Base-by-base conservation (phyloP, 35 echinoderm and acorn worm genomes). In the Hemicentrotus pulcherrimus region DNA sequence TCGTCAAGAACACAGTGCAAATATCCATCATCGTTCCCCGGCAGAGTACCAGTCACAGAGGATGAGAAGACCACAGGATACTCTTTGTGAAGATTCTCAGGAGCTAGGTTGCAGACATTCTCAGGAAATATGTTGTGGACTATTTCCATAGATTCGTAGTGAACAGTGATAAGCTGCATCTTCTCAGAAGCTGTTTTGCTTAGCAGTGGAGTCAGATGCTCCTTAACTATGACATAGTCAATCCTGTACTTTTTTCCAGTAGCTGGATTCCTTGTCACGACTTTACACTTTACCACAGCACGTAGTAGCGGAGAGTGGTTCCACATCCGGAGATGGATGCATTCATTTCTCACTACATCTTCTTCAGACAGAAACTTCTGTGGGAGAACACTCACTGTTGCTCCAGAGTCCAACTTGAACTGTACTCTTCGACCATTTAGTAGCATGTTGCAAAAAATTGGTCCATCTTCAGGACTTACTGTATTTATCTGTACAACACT, bases 1-100 rank as follows among this genome's bases (percentile, higher is more conserved):
- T 98, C 46, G 86, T 98, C 97, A 60, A 98, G 48, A 30, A 50
- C 55, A 88, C 95, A 78, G 50, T 97, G 97, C 30, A 92, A 88
- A 47, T 97, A 98, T 0, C 96, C 96, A 86, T 65, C 14, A 6
- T 59, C 32, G 6, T 91, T 19, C 6, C 95, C 95, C 8, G 47
- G 95, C 32, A 95, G 86, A 55, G 31, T 92, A 10, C 86, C 95
- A 47, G 30, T 92, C 14, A 5, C 14, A 50, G 86, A 55, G 6
- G 33, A 28, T 0, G 28, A 19, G 87, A 95, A 95, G 8, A 95
- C 95, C 15, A 46, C 95, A n/a, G n/a, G n/a, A n/a, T n/a, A n/a
- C n/a, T n/a, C n/a, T n/a, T n/a, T n/a, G n/a, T n/a, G n/a, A n/a
- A n/a, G n/a, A n/a, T n/a, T n/a, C n/a, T n/a, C n/a, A n/a, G n/a